Base-by-base conservation (phyloP, 2,113 vertebrate species). In the Fregetta grallaria region DNA sequence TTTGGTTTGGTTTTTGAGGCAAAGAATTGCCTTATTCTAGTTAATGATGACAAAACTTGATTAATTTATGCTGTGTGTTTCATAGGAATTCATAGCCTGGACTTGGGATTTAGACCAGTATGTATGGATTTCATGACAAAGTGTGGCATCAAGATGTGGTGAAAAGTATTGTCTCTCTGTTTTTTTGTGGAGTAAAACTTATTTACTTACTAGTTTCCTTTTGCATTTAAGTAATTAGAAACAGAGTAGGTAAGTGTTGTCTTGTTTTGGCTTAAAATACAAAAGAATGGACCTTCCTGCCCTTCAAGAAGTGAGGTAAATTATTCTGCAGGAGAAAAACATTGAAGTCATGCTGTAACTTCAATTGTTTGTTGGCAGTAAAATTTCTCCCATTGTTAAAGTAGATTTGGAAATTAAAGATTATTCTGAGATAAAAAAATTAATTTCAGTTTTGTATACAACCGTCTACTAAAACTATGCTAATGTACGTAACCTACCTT, bases 361-460 rank as follows among this genome's bases (percentile, higher is more conserved):
- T 49, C 6, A 58, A 34, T 74, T 63, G 56, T 34, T 86, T 21
- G 26, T 32, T 86, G 71, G 82, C 73, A 87, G 84, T 75, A 77
- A 96, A 77, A 77, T 81, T 49, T 90, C 25, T 96, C 93, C 83
- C n/a, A 15, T 93, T 91, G 65, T 88, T 85, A 52, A 80, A 78
- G 61, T 81, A 40, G 9, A 77, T 55, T 92, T 91, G 83, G 87
- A 94, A 97, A 87, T n/a, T 10, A 84, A 91, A 95, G 36, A 88
- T 74, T 45, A 53, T 42, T 52, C 44, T 79, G 75, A 81, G 62
- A 26, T 70, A 96, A 93, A 84, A 92, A 90, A 76, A 76, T 40
- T 70, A 50, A 63, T 7, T 13, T 66, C 22, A 32, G 13, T 38
- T 71, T 83, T 79, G 11, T 63, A 1, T 87, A 12, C n/a, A 76